Evolutionary conservation across 2,797 vertebrate genomes (phyloP).

Genomic region (Hoplostethus atlanticus): DNA sequence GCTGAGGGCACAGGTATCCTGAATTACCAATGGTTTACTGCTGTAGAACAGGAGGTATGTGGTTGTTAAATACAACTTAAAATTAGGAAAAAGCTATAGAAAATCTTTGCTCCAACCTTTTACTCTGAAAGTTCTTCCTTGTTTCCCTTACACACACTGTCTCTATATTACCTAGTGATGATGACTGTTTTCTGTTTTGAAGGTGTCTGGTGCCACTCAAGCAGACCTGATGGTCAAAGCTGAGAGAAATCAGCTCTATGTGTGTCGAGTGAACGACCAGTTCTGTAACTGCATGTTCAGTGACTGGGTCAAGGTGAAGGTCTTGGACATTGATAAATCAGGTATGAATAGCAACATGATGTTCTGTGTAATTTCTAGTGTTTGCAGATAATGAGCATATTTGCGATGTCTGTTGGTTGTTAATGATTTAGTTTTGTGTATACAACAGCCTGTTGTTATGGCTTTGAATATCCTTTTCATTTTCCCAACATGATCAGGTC

Average conservation of each 20-base stretch:
- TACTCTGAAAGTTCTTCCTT: not conserved
- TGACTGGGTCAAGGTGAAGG: slow-evolving; percentile 89
- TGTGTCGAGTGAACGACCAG: slow-evolving; percentile 87
- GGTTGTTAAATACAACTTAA: not conserved
- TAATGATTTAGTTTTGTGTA: not conserved
- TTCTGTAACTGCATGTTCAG: slow-evolving; percentile 82
- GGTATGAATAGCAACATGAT: slow-evolving; percentile 60
- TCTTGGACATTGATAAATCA: slow-evolving; percentile 78
- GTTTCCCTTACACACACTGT: not conserved
- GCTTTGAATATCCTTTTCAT: slow-evolving; percentile 17
- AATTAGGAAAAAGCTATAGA: not conserved
- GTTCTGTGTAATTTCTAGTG: not conserved
- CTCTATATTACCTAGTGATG: not conserved
- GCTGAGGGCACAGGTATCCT: slow-evolving; percentile 80
- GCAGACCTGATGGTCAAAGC: slow-evolving; percentile 82
- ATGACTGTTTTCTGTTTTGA: slow-evolving; percentile 1
- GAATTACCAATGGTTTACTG: slow-evolving; percentile 90
- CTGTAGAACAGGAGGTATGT: slow-evolving; percentile 80
- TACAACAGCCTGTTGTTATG: not conserved
- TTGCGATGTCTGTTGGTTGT: not conserved
- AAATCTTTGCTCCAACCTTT: not conserved
- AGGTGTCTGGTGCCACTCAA: slow-evolving; percentile 82
- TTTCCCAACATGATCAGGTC: slow-evolving; percentile 52
- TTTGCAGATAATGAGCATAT: not conserved
- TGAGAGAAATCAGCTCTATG: slow-evolving; percentile 78